Evolutionary conservation across 2,113 vertebrate genomes (phyloP).

Genomic region (Barnardius zonarius): DNA sequence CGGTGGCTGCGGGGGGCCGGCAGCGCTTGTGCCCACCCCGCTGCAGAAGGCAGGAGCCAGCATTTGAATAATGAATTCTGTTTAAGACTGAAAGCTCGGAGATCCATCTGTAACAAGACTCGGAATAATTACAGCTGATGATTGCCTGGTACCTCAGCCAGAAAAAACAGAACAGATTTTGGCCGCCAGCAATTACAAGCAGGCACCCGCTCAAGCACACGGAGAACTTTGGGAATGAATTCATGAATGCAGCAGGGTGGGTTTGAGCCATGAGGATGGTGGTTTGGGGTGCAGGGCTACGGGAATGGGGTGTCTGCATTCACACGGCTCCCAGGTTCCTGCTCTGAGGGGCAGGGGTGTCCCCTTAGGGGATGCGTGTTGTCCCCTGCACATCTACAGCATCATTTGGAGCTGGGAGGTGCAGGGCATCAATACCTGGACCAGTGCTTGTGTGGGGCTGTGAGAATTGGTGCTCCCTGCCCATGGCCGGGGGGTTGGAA

Average conservation of each 20-base stretch:
- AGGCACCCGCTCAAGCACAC: constrained; percentile 71
- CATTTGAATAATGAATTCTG: constrained; percentile 81
- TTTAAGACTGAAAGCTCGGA: constrained; percentile 76
- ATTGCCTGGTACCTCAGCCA: constrained; percentile 82
- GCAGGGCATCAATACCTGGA: not conserved
- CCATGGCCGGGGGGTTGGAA: not conserved
- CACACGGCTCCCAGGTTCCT: not conserved
- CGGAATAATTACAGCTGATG: constrained; percentile 82
- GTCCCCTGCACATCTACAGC: not conserved
- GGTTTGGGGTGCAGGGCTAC: not conserved
- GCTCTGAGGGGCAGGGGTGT: not conserved
- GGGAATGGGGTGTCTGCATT: not conserved
- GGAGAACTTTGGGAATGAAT: constrained; percentile 75
- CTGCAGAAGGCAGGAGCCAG: constrained; percentile 54
- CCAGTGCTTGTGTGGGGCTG: rapidly evolving
- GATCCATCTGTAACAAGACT: constrained; percentile 83
- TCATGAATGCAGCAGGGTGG: constrained; percentile 70
- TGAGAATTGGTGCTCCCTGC: not conserved
- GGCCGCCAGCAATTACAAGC: constrained; percentile 78
- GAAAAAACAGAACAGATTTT: constrained; percentile 80
- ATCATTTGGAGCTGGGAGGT: not conserved
- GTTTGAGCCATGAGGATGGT: not conserved
- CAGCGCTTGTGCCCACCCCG: constrained; percentile 6
- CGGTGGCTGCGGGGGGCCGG: not conserved
- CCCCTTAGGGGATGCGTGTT: not conserved